Percentiles rank a stretch among this genome's conserved stretches.
Evolutionary conservation across 2,888 invertebrate species (phyloP).

Genomic region (Nowickia ferox): DNA sequence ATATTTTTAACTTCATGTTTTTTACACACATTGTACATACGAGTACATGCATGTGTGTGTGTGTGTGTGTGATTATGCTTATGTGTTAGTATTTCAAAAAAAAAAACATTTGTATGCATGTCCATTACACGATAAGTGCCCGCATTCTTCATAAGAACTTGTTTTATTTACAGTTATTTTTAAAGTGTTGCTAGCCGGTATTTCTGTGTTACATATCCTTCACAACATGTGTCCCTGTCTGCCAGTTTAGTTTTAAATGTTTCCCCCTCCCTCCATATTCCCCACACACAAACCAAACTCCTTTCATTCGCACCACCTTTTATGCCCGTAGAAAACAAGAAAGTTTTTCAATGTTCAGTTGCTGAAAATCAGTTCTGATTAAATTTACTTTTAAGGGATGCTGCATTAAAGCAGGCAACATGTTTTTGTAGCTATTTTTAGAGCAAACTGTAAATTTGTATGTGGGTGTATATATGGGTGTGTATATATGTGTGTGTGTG

Average conservation of each 20-base stretch:
- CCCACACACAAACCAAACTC: background rate
- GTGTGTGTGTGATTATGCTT: background rate
- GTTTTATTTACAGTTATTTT: constrained; percentile 55
- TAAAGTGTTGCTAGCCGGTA: constrained; percentile 68
- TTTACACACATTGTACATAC: background rate
- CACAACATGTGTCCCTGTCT: constrained; percentile 60
- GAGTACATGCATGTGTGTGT: background rate
- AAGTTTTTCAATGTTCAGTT: constrained; percentile 35
- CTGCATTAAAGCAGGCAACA: constrained; percentile 27
- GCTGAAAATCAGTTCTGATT: constrained; percentile 47
- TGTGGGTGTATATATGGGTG: background rate
- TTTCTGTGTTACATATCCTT: constrained; percentile 58
- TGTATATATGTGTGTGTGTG: background rate
- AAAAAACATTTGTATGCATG: background rate
- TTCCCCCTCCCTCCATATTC: background rate
- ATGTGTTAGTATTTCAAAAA: background rate
- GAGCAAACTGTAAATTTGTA: background rate
- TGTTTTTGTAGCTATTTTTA: constrained; percentile 22
- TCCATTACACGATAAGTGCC: background rate
- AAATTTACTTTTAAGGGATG: constrained; percentile 61
- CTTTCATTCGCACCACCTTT: constrained; percentile 23
- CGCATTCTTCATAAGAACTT: background rate
- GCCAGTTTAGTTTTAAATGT: constrained; percentile 39
- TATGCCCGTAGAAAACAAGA: constrained; percentile 7
- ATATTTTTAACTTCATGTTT: background rate